phyloP scores from a whole-genome alignment of 1,140 invertebrate species.

The Phenacoccus solenopsis region DNA sequence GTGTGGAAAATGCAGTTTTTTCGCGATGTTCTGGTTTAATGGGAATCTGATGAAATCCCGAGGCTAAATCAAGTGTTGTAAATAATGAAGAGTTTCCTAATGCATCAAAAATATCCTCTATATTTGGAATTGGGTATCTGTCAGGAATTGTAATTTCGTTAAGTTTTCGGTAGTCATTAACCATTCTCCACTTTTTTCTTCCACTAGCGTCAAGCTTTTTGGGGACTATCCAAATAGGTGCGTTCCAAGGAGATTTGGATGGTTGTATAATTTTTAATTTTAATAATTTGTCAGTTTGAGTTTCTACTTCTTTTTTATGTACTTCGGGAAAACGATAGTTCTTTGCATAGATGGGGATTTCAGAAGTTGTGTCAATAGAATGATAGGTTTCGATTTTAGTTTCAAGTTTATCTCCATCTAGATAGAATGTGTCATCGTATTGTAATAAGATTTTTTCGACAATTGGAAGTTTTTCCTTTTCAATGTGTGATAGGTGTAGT shows the following conservation, averaged over 20 bases:
- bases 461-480: not conserved
- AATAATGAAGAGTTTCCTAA: constrained; percentile 33
- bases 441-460: not conserved
- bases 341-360: not conserved
- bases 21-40: constrained; percentile 31
- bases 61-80: constrained; percentile 36
- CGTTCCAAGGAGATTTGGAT: constrained; percentile 15
- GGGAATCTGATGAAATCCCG: constrained; percentile 38
- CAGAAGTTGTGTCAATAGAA: not conserved
- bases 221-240: constrained; percentile 14
- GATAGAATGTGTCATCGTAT: not conserved
- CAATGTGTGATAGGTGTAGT: not conserved
- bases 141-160: constrained; percentile 31
- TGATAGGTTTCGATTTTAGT: not conserved
- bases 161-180: constrained; percentile 32
- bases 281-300: not conserved
- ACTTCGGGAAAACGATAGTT: not conserved
- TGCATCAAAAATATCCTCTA: constrained; percentile 36
- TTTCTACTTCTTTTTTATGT: not conserved
- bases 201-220: constrained; percentile 21
- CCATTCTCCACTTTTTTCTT: constrained; percentile 31
- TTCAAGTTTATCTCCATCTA: not conserved
- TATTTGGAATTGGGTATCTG: constrained; percentile 40
- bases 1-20: constrained; percentile 38
- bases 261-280: not conserved